These are phyloP conservation scores for Poeciliopsis infans DNA, from an alignment of 2,797 vertebrate species.

Conservation along the genomic window DNA sequence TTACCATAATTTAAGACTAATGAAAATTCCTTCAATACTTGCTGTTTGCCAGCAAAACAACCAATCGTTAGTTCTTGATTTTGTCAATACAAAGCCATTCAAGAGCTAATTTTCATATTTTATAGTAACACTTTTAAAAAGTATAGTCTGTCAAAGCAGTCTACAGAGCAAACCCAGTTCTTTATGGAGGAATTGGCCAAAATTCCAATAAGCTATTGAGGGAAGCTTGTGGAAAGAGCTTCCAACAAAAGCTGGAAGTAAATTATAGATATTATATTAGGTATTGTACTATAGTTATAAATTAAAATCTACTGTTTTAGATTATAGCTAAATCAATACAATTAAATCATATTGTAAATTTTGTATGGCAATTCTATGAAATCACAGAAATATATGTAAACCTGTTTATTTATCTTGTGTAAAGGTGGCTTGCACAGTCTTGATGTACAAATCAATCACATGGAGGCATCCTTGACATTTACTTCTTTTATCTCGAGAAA, in stretches of 20 bases:
- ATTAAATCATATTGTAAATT: neutral
- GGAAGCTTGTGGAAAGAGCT: neutral
- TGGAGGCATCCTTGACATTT: neutral
- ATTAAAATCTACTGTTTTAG: too few relatives aligned
- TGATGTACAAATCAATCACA: constrained; percentile 61
- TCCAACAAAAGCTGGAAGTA: too few relatives aligned
- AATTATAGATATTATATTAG: too few relatives aligned
- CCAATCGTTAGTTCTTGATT: neutral
- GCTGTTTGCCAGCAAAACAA: neutral
- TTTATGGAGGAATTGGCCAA: neutral
- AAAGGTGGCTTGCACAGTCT: constrained; percentile 30
- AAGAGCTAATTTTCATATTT: neutral
- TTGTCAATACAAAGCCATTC: neutral
- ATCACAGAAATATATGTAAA: neutral
- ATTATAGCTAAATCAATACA: neutral
- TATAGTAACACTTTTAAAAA: neutral
- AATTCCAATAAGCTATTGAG: neutral
- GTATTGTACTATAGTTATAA: too few relatives aligned
- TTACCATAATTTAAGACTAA: neutral
- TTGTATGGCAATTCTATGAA: neutral
- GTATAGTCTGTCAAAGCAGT: neutral
- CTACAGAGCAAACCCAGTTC: neutral
- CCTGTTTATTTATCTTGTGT: too few relatives aligned
- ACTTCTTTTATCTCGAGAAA: neutral
- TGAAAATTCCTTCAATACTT: neutral